Evolutionary conservation across 2,113 vertebrate genomes (phyloP).

Genomic region (Blennius ocellaris): DNA sequence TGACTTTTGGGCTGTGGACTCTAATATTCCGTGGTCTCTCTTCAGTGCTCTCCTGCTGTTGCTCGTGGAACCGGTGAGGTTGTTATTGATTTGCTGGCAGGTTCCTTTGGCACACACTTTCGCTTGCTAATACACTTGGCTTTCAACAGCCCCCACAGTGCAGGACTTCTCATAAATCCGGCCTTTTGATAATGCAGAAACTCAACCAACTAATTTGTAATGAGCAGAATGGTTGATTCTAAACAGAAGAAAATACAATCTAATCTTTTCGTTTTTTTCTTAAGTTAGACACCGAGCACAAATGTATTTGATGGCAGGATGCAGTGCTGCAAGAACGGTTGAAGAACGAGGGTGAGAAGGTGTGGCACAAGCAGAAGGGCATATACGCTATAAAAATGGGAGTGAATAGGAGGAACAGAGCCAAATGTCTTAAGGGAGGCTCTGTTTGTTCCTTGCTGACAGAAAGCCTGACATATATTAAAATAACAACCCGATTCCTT

Average conservation of each 20-base stretch:
- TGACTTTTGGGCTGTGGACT: slow-evolving; percentile 10
- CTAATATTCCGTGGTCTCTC: slow-evolving; percentile 39
- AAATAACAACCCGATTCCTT: slow-evolving; percentile 2
- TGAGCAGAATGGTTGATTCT: slow-evolving; percentile 70
- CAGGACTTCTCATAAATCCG: slow-evolving; percentile 71
- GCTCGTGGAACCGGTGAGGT: slow-evolving; percentile 49
- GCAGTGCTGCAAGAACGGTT: not conserved
- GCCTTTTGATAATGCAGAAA: slow-evolving; percentile 69
- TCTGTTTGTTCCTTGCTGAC: not conserved
- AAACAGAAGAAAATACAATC: slow-evolving; percentile 46
- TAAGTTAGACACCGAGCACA: slow-evolving; percentile 48
- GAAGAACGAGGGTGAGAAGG: not conserved
- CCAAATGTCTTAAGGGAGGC: not conserved
- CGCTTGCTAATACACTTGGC: slow-evolving; percentile 76
- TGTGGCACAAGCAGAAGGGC: slow-evolving; percentile 11
- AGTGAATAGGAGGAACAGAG: slow-evolving; percentile 1
- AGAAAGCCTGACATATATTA: not conserved
- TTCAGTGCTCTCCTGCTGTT: slow-evolving; percentile 40
- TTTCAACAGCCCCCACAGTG: slow-evolving; percentile 66
- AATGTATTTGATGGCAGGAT: slow-evolving; percentile 27
- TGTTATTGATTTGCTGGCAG: slow-evolving; percentile 81
- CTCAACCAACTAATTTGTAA: slow-evolving; percentile 80
- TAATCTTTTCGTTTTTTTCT: slow-evolving; percentile 18
- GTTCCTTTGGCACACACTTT: slow-evolving; percentile 70
- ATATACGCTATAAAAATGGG: not conserved